Conservation (phyloP, 2,797 vertebrate genomes). For the Luscinia luscinia region DNA sequence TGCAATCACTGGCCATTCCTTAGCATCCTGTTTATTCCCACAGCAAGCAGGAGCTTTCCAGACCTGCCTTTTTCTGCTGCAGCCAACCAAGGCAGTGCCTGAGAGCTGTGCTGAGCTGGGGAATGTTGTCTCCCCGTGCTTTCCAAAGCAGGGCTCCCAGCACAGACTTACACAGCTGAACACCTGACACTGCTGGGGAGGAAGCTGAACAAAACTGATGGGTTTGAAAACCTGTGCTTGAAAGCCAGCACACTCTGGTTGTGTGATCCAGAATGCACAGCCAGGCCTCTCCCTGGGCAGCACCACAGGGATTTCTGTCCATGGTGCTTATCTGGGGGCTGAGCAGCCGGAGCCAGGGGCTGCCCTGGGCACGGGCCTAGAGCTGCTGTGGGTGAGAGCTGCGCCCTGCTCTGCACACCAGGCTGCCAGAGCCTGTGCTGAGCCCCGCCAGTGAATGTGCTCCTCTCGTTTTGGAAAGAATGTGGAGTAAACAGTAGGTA, state of each 20-base stretch:
- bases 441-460: fast-evolving
- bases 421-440: fast-evolving
- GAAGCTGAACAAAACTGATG: neutral
- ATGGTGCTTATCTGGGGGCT: neutral
- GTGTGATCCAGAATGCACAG: neutral
- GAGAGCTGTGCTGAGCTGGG: neutral
- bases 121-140: fast-evolving
- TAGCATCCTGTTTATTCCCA: neutral
- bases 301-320: neutral
- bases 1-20: fast-evolving
- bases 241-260: neutral
- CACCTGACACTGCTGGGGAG: neutral
- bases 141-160: neutral
- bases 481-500: neutral
- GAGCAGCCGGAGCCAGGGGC: neutral
- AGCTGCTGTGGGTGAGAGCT: fast-evolving
- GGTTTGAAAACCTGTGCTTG: neutral
- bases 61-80: neutral
- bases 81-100: neutral
- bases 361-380: neutral
- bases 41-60: neutral
- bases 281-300: fast-evolving
- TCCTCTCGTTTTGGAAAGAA: neutral
- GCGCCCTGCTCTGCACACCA: neutral
- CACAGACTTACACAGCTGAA: neutral